Evolutionary conservation across 2,888 invertebrate species (phyloP).

Genomic region (Pycnomerus fuliginosus): DNA sequence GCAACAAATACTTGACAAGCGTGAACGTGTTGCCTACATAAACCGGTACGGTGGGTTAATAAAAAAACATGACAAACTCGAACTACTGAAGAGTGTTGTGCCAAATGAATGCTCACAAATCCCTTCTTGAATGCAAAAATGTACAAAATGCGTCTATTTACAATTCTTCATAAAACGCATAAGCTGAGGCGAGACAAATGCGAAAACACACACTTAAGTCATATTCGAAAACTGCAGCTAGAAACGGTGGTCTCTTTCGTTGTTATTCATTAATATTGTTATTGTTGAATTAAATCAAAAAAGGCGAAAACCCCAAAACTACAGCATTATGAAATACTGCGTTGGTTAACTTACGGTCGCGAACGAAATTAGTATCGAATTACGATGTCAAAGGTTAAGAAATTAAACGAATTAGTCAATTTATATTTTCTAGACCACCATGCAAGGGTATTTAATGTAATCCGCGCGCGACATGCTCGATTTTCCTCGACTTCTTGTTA

Average conservation of each 20-base stretch:
- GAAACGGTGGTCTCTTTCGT: constrained; percentile 16
- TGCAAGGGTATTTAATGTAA: no score
- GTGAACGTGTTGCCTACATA: neutral
- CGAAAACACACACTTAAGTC: constrained; percentile 15
- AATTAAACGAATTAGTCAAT: constrained; percentile 12
- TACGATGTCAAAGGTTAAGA: constrained; percentile 11
- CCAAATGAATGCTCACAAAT: no score
- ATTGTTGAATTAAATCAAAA: constrained; percentile 25
- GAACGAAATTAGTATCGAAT: neutral
- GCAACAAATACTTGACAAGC: neutral
- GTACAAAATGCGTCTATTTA: constrained; percentile 23
- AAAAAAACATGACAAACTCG: constrained; percentile 14
- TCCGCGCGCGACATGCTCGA: no score
- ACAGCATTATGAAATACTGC: constrained; percentile 36
- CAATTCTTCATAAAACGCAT: constrained; percentile 8
- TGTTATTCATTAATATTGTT: constrained; percentile 17
- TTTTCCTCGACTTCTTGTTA: no score
- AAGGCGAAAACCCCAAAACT: constrained; percentile 39
- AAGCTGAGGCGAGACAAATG: constrained; percentile 12
- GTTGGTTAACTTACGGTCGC: neutral
- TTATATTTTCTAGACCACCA: constrained; percentile 16
- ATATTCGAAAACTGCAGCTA: constrained; percentile 2
- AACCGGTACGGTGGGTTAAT: constrained; percentile 8
- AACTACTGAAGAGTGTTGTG: constrained; percentile 4
- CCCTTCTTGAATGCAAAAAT: constrained; percentile 3